Conservation (phyloP, 2,888 invertebrate species). For the Lithophane leautieri region DNA sequence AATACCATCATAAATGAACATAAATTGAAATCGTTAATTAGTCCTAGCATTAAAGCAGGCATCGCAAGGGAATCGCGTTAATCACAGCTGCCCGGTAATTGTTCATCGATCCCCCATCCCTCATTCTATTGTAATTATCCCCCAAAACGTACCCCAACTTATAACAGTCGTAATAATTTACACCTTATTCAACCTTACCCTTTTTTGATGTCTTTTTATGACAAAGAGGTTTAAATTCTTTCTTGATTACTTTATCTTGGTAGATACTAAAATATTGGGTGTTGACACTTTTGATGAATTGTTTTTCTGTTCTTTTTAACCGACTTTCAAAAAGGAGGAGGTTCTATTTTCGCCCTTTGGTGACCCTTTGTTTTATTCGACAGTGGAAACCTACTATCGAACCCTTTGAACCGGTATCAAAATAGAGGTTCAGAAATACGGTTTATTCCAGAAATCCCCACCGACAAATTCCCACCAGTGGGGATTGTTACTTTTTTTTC, state of each 20-base stretch:
- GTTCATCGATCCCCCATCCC: constrained; percentile 66
- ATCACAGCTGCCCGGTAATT: constrained; percentile 71
- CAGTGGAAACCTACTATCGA: too few species aligned
- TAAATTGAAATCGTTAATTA: constrained; percentile 73
- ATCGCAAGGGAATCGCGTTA: constrained; percentile 69
- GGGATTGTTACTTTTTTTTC: too few species aligned
- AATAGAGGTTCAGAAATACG: too few species aligned
- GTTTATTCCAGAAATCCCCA: too few species aligned
- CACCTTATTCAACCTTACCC: constrained; percentile 65
- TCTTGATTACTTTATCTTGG: constrained; percentile 7
- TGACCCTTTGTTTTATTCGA: too few species aligned
- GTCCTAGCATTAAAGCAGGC: constrained; percentile 68
- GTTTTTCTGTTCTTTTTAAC: not conserved
- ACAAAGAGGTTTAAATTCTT: constrained; percentile 35
- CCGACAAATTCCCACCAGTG: too few species aligned
- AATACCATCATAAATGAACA: constrained; percentile 43
- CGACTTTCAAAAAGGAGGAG: too few species aligned
- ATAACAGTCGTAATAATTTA: constrained; percentile 68
- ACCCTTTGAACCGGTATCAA: too few species aligned
- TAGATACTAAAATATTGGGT: not conserved
- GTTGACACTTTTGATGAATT: not conserved
- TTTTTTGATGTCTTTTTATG: constrained; percentile 53
- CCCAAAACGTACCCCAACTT: constrained; percentile 53
- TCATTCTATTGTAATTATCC: constrained; percentile 59
- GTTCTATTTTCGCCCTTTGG: too few species aligned